phyloP scores from a whole-genome alignment of 2,797 vertebrate species.

The Alectoris magna region DNA sequence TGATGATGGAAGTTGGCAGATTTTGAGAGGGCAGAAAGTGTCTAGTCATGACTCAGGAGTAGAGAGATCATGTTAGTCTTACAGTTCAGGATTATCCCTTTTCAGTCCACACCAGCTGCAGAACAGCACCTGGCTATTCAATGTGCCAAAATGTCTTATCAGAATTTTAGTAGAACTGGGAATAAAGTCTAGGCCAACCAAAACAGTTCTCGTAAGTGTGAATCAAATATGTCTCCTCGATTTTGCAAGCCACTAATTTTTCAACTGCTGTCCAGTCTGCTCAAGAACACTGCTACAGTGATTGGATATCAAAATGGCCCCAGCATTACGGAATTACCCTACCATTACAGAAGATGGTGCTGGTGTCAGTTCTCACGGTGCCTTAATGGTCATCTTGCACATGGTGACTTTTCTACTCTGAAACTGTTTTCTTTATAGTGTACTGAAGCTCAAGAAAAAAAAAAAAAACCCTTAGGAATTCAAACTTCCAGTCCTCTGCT shows the following conservation, averaged over 20 bases:
- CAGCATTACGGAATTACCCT: neutral
- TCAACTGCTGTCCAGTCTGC: neutral
- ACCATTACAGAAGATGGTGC: neutral
- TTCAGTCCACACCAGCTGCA: neutral
- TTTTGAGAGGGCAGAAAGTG: neutral
- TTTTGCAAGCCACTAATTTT: neutral
- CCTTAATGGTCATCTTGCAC: neutral
- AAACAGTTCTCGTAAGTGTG: neutral
- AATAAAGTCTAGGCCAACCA: neutral
- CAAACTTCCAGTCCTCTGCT: neutral
- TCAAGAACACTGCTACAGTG: neutral
- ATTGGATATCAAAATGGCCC: fast-evolving
- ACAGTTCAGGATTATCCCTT: neutral
- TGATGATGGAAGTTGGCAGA: neutral
- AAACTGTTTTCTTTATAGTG: neutral
- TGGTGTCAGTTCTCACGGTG: neutral
- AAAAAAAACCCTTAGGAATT: neutral
- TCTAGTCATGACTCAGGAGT: neutral
- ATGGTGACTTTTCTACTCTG: neutral
- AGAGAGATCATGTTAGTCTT: neutral
- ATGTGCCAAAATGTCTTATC: neutral
- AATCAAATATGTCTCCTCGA: neutral
- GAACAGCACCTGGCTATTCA: neutral
- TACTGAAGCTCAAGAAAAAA: neutral
- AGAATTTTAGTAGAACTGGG: neutral